These are phyloP conservation scores for Oreochromis niloticus DNA, from an alignment of 2,113 vertebrate genomes.

Conservation along the genomic window DNA sequence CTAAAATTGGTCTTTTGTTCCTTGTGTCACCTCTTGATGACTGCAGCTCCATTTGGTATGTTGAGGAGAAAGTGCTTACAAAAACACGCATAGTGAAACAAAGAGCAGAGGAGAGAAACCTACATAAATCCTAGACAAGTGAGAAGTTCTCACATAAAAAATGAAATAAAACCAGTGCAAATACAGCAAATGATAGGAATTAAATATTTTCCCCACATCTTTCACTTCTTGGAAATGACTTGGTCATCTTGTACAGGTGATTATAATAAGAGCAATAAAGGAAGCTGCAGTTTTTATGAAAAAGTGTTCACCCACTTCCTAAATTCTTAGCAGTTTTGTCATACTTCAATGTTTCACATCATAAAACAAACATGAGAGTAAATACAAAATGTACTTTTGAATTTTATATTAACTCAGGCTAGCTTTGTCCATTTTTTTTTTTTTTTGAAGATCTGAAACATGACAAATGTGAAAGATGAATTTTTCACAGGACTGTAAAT, in stretches of 20 bases:
- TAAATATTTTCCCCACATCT: not conserved
- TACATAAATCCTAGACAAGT: not conserved
- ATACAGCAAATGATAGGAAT: not conserved
- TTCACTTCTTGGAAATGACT: not conserved
- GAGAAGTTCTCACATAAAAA: not conserved
- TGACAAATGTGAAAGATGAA: not conserved
- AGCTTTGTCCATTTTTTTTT: not conserved
- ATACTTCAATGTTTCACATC: not conserved
- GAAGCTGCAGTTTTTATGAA: no score
- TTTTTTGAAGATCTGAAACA: not conserved
- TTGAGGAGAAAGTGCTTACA: not conserved
- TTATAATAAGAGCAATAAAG: not conserved
- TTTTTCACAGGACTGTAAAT: not conserved
- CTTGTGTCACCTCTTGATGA: not conserved
- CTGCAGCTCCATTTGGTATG: not conserved
- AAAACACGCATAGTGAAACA: not conserved
- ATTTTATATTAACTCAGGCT: not conserved
- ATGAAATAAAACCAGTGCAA: not conserved
- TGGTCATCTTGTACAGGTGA: not conserved
- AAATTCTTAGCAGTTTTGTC: not conserved
- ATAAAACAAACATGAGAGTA: not conserved
- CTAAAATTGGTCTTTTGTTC: not conserved
- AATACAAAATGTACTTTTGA: no score
- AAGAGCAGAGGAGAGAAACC: not conserved
- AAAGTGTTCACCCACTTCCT: not conserved